Evolutionary conservation across 2,797 vertebrate genomes (phyloP).

Genomic region (Kryptolebias ocellatus): DNA sequence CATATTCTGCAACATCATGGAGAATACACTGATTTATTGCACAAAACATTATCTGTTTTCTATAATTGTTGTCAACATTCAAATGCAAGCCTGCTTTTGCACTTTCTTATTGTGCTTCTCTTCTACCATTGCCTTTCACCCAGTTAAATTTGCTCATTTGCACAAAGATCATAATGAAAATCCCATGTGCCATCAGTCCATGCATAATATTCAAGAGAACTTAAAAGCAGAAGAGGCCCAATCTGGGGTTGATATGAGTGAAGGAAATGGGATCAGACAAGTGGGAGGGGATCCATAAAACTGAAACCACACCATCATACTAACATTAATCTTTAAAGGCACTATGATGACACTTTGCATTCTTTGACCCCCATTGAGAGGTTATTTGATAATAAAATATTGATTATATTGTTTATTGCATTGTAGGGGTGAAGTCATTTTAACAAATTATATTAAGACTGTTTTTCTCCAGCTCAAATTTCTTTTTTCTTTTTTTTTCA

Average conservation of each 20-base stretch:
- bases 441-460: background rate
- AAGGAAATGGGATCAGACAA: slow-evolving; percentile 20
- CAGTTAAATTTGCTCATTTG: slow-evolving; percentile 27
- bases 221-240: slow-evolving; percentile 33
- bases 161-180: slow-evolving; percentile 28
- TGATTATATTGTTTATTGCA: no score
- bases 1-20: no score
- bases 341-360: background rate
- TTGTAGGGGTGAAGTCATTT: background rate
- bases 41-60: background rate
- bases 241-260: slow-evolving; percentile 9
- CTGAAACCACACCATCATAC: slow-evolving; percentile 3
- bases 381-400: background rate
- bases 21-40: background rate
- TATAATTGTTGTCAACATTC: slow-evolving; percentile 7
- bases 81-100: slow-evolving; percentile 16
- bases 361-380: background rate
- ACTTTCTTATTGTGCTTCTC: slow-evolving; percentile 3
- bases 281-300: slow-evolving; percentile 1
- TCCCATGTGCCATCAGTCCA: slow-evolving; percentile 40
- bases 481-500: no score
- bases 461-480: no score
- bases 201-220: slow-evolving; percentile 13
- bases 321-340: background rate
- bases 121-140: slow-evolving; percentile 23